Base-by-base conservation (phyloP, 1,140 invertebrate genomes). In the Drosophila tani region DNA sequence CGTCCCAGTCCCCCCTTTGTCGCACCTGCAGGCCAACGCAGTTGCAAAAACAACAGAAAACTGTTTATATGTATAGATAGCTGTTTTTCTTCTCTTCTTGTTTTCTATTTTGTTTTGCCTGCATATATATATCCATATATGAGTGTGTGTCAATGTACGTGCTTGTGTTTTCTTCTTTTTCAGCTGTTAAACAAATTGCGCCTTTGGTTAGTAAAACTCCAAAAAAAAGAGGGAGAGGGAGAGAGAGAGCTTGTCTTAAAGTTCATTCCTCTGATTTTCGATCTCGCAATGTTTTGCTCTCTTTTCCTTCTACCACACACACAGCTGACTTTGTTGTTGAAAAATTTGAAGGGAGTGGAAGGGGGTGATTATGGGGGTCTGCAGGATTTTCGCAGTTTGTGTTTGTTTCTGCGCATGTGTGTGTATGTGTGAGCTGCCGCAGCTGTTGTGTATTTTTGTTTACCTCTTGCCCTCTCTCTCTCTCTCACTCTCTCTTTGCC, bases 381-480 rank as follows among this genome's bases (percentile, higher is more conserved):
- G 53, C 53, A 82, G 79, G 74, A 82, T 60, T 81, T 70, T 60
- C 70, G 75, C 68, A 75, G 55, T 32, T 81, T 62, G 65, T 78
- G 65, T 76, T 75, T 75, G 65, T 75, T 70, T 60, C 65, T 66
- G 80, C 75, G 81, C 80, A 79, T 79, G 79, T 65, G 79, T 74
- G 64, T 60, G 60, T 73, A 63, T 75, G 75, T 49, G 63, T 51
- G 58, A 24, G 62, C 56, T 29, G 43, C 24, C 76, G 60, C 79
- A 81, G 79, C 79, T 81, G 79, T 81, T 82, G 45, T 82, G 60
- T 78, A 82, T 82, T 82, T 74, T 82, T 82, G 80, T 82, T 82
- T 82, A 82, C 68, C 69, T 65, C 59, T 51, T 19, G 57, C 53
- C 15, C 41, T 57, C 62, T 41, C 53, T 24, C 53, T 24, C 21